Conservation (phyloP, 2,888 invertebrate genomes). For the Drosophila paramelanica region DNA sequence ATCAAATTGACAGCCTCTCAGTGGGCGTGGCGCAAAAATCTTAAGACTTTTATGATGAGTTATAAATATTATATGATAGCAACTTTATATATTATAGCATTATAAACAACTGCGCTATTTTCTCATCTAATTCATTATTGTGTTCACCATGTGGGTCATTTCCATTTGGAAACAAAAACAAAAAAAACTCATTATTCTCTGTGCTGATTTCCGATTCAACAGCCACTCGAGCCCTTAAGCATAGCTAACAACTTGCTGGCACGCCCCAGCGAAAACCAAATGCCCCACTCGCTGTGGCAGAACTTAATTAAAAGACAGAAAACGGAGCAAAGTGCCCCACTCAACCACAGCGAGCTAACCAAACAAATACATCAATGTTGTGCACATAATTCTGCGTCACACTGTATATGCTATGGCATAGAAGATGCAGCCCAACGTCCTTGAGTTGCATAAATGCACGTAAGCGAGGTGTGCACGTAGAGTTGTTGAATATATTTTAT, state of each 20-base stretch:
- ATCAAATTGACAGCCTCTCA: too few species aligned
- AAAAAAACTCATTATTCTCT: constrained; percentile 18
- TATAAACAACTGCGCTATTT: background rate
- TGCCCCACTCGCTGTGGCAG: constrained; percentile 41
- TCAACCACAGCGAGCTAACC: constrained; percentile 19
- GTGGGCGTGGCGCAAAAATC: too few species aligned
- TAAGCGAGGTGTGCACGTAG: constrained; percentile 30
- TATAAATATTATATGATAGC: background rate
- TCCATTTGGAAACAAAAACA: background rate
- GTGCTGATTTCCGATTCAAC: constrained; percentile 34
- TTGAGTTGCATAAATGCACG: constrained; percentile 32
- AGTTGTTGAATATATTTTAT: background rate
- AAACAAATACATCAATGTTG: constrained; percentile 27
- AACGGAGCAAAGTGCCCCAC: constrained; percentile 20
- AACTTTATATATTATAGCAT: too few species aligned
- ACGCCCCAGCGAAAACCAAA: constrained; percentile 43
- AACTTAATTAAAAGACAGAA: constrained; percentile 59
- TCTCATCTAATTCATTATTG: constrained; percentile 1
- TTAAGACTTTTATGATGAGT: too few species aligned
- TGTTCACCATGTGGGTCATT: background rate
- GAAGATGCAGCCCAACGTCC: constrained; percentile 50
- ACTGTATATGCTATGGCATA: constrained; percentile 17
- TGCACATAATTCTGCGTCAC: constrained; percentile 32
- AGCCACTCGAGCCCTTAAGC: constrained; percentile 38
- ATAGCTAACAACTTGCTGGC: constrained; percentile 40